Base-by-base conservation (phyloP, 2,888 invertebrate genomes). In the Coecobrya sp. region DNA sequence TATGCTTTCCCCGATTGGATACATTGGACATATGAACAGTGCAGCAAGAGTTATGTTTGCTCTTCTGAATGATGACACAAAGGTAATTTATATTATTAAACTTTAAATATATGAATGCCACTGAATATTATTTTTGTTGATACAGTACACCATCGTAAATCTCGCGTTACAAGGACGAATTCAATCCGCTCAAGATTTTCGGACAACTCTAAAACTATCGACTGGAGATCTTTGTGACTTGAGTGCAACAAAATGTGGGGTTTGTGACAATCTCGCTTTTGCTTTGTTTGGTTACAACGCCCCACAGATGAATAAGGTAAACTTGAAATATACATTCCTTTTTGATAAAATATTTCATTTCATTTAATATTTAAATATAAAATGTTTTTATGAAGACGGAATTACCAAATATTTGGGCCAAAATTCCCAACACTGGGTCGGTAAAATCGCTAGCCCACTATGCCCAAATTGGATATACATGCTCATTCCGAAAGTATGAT, bases 401-500 rank as follows among this genome's bases (percentile, higher is more conserved):
- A 19, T 7, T 89, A 36, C 89, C 89, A 10, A 68, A 82, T 22
- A 89, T 89, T 25, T 36, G 82, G 1, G 13, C 82, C 7, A 89
- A 89, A 82, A 0, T 55, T 13, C 55, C 55, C 4, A 52, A 82
- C 25, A 84, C 27, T n/a, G 11, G 52, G 1, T 49, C 82, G 19
- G 5, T 82, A 10, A 82, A 81, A 55, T 22, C 42, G 0, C 5
- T 89, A 0, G 68, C 79, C 8, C 89, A 89, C 22, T 82, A 55
- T 49, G 30, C 82, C 0, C 89, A 89, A 55, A 5, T 30, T 0
- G 19, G n/a, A 7, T 16, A 0, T 4, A 25, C 70, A 0, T 89
- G 89, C 22, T 4, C 16, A n/a, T 89, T 89, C 42, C 8, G 42
- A 42, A 59, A 89, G 36, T 89, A 82, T 70, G 70, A 84, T 52